Percentiles rank a stretch among this genome's conserved stretches.
phyloP scores from a whole-genome alignment of 2,888 invertebrate species.

The Litoditis marina region DNA sequence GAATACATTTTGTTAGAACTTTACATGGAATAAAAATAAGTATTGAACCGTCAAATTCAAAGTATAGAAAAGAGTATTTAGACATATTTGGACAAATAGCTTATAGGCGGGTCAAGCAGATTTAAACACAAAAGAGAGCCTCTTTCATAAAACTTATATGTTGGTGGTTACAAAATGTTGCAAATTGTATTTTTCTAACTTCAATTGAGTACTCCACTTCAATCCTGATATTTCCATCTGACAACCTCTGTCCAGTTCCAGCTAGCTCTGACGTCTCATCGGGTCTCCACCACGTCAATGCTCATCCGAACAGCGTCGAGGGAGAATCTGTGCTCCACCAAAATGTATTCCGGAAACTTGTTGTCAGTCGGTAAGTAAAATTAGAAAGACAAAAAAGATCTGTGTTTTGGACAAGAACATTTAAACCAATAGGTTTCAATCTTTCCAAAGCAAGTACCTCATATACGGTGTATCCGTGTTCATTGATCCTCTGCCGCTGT shows the following conservation, averaged over 20 bases:
- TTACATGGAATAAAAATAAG: not conserved
- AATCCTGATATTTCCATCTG: not conserved
- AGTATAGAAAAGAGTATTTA: not conserved
- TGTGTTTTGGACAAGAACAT: too few relatives aligned
- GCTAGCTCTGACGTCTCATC: slow-evolving; percentile 36
- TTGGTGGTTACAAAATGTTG: not conserved
- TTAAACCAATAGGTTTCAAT: too few relatives aligned
- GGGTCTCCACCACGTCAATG: slow-evolving; percentile 37
- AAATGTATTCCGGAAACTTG: slow-evolving; percentile 34
- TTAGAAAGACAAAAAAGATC: not conserved
- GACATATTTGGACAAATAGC: not conserved
- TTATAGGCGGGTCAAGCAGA: not conserved
- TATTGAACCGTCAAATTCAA: too few relatives aligned
- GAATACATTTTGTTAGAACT: not conserved
- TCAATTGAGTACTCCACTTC: not conserved
- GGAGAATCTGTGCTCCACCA: slow-evolving; percentile 14
- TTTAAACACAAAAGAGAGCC: not conserved
- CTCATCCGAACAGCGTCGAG: slow-evolving; percentile 23
- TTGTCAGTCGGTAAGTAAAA: slow-evolving; percentile 26
- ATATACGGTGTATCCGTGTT: too few relatives aligned
- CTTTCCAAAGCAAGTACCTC: too few relatives aligned
- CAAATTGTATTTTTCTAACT: not conserved
- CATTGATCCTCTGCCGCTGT: slow-evolving; percentile 2
- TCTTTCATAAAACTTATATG: not conserved
- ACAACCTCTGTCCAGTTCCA: slow-evolving; percentile 2